These are phyloP conservation scores for Megaceryle alcyon DNA, from an alignment of 2,797 vertebrate species.

Conservation along the genomic window DNA sequence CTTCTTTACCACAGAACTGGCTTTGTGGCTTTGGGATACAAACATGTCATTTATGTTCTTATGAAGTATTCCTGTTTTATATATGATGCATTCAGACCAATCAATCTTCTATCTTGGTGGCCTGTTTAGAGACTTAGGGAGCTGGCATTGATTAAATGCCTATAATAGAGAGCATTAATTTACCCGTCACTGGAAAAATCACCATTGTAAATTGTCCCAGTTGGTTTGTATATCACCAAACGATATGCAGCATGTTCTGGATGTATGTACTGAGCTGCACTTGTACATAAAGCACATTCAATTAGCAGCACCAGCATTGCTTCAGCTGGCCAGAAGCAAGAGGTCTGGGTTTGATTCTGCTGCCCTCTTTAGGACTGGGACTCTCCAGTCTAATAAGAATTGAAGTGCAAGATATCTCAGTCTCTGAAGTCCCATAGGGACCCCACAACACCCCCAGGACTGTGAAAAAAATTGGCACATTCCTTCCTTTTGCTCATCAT, in stretches of 20 bases:
- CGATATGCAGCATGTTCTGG: background rate
- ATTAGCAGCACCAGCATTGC: background rate
- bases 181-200: constrained; percentile 76
- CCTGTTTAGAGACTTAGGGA: constrained; percentile 75
- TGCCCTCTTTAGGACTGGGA: constrained; percentile 47
- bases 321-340: background rate
- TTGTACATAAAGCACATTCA: constrained; percentile 16
- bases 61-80: constrained; percentile 60
- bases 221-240: constrained; percentile 62
- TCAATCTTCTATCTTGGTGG: constrained; percentile 82
- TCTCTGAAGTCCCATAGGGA: background rate
- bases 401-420: background rate
- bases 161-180: constrained; percentile 85
- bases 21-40: constrained; percentile 70
- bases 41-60: constrained; percentile 24
- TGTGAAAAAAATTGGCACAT: background rate
- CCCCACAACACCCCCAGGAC: background rate
- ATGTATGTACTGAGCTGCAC: background rate
- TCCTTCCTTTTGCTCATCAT: background rate
- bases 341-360: constrained; percentile 36
- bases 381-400: background rate
- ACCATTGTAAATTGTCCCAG: constrained; percentile 68
- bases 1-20: constrained; percentile 39
- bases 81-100: constrained; percentile 82
- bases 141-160: constrained; percentile 85